Evolutionary conservation across 2,797 vertebrate species (phyloP), one percentile per base, ranked within the genome.

Genomic region (Amphiprion clarkii): DNA sequence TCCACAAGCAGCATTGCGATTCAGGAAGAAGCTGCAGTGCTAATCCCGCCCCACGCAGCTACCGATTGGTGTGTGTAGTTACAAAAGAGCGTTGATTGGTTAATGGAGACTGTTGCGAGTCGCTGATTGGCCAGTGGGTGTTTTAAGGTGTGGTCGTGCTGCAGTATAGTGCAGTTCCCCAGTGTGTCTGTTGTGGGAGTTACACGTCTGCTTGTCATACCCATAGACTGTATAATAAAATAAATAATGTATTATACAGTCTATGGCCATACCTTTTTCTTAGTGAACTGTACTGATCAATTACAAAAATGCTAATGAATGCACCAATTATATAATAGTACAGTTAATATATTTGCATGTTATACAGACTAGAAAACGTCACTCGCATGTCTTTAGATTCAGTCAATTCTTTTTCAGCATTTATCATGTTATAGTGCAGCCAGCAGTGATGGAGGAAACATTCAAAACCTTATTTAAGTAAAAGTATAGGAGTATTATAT

Each of bases 1-100:
- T 54, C 53, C 11, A 66, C 9, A 1, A 5, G 19, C 0, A 25
- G 52, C 36, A 58, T 44, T 27, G 31, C n/a, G 48, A 52, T 59
- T 69, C n/a, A 62, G 88, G 89, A 92, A 93, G 81, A 39, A 2
- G 23, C 4, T 36, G 4, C 0, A 1, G 0, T 7, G 1, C 0
- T 40, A 21, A 0, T 19, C 68, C 82, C 83, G 62, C 79, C 84
- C 44, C 11, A 0, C 0, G 0, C 12, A 17, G 42, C 8, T 13
- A n/a, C 36, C 23, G 4, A 89, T 87, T 90, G 81, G 83, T 16
- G 67, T 0, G 1, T 39, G n/a, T 13, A 0, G 2, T 0, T 2
- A 0, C 0, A 2, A 2, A n/a, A 7, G 31, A 42, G 0, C 1
- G 23, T 0, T 49, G 83, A 79, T 91, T 89, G 87, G 87, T 25